Base-by-base conservation (phyloP, 2,113 vertebrate species). In the Stegastes partitus region DNA sequence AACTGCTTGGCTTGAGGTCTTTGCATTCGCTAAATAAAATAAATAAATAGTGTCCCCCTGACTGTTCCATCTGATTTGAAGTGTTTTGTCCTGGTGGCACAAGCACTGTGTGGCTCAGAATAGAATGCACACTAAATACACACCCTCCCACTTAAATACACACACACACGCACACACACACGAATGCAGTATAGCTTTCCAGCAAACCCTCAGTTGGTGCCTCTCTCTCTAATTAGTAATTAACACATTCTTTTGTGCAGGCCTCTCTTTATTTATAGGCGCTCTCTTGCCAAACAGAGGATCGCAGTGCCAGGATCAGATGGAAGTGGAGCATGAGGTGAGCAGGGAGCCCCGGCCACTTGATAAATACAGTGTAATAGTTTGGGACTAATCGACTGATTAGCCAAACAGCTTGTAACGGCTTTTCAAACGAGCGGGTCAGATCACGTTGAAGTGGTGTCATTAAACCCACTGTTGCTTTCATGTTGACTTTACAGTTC, bases 321-420 rank as follows among this genome's bases (percentile, higher is more conserved):
- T 96, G 91, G 95, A 95, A 93, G 93, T 80, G 56, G 74, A 93
- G 91, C 89, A 83, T 83, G 92, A 96, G 94, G 95, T 93, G 94
- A 93, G 89, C 89, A 85, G 74, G 87, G 83, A 78, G 84, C 77
- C 74, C 53, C 34, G 85, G 70, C 79, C 88, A 82, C 83, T 88
- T 87, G 84, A 85, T 86, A 88, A 86, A 92, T 79, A 71, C 61
- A 71, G 68, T 75, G 65, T 66, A 66, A 87, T 28, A 81, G 62
- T 87, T 81, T 78, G 42, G 49, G 81, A 80, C 74, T 85, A 81
- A 82, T 85, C 59, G 51, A 73, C 77, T 81, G 85, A 82, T 81
- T 75, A 79, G 75, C 66, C 74, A 84, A 88, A 83, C 72, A 83
- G 75, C 83, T 81, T 67, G 73, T 84, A 72, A 75, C 78, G 18